A percentile compares a stretch with the other conserved stretches of the same genome.
Evolutionary conservation across 2,797 vertebrate genomes (phyloP).

Genomic region (Aselliscus stoliczkanus): DNA sequence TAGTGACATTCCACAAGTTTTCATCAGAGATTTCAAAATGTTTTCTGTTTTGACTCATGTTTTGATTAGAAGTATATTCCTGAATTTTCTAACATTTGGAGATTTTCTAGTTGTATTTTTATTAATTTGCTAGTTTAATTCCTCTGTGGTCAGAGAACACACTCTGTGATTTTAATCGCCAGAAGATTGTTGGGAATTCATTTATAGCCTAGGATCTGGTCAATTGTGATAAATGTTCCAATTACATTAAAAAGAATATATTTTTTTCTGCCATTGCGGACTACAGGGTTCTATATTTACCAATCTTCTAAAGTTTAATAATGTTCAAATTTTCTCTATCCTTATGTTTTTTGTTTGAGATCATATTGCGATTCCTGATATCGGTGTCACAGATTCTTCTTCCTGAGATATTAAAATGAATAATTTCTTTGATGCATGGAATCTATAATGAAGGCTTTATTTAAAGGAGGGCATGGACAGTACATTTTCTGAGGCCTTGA

Average conservation of each 20-base stretch:
- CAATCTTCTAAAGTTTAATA: background rate
- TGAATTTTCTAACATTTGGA: background rate
- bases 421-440: background rate
- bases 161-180: background rate
- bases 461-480: background rate
- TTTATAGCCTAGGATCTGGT: background rate
- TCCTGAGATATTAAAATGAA: background rate
- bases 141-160: background rate
- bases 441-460: background rate
- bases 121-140: background rate
- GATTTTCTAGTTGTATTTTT: background rate
- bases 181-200: background rate
- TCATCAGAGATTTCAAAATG: background rate
- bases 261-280: background rate
- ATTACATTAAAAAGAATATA: background rate
- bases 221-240: background rate
- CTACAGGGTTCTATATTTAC: background rate
- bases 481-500: background rate
- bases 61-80: background rate
- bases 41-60: background rate
- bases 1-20: background rate
- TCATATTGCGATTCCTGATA: background rate
- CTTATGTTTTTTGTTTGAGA: background rate
- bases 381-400: background rate
- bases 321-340: background rate